Base-by-base conservation (phyloP, 1,140 invertebrate species). In the Saccostrea echinata region DNA sequence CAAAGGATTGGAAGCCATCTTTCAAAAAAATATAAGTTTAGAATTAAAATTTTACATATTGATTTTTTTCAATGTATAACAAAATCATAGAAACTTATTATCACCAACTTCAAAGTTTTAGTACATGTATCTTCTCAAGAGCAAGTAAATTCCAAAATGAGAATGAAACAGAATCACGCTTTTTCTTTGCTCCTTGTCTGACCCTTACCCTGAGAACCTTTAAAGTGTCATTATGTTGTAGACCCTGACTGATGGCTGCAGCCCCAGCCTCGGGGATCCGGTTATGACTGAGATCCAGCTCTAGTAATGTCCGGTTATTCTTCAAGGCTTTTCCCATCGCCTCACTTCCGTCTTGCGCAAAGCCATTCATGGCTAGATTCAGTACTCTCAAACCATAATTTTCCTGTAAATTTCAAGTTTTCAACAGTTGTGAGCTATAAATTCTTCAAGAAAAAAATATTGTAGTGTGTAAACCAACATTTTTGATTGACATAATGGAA, bases 351-450 rank as follows among this genome's bases (percentile, higher is more conserved):
- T 91, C 90, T 18, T 88, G 57, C n/a, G 90, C 90, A 55, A 94
- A 89, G 4, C 93, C 93, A 86, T 94, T 94, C 93, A 93, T 93
- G 1, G 91, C 88, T n/a, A 94, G 90, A 83, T 93, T 92, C 11
- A 94, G 68, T 80, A 84, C 90, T 33, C 91, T 90, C 21, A 94
- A 84, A 33, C 93, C 92, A 85, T 90, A 92, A 80, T 94, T 94
- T 86, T 93, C 93, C 93, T 94, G 85, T 3, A 83, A 84, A 68
- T 43, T 80, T 18, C 11, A 80, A 80, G 13, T 43, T 43, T 43
- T 43, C 6, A 43, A n/a, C n/a, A n/a, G n/a, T n/a, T n/a, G n/a
- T n/a, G n/a, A n/a, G n/a, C n/a, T 43, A 43, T 43, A 43, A 9
- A 43, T 43, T 43, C 43, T 43, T 43, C 0, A 3, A 43, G 9